phyloP scores from a whole-genome alignment of 2,888 invertebrate genomes.

The Mythimna vitellina region DNA sequence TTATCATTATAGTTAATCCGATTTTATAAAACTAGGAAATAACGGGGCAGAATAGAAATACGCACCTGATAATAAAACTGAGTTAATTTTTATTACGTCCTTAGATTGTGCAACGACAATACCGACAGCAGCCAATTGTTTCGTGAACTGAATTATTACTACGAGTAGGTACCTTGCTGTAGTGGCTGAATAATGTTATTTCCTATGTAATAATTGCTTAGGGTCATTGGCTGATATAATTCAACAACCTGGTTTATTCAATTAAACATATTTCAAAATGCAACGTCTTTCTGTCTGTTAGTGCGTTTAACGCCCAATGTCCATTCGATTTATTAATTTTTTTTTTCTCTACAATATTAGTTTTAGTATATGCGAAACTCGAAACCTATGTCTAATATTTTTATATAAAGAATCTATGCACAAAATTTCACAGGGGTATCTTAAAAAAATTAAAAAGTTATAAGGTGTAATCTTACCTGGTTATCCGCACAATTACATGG shows the following conservation, averaged over 20 bases:
- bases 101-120: constrained; percentile 43
- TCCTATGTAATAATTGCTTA: constrained; percentile 38
- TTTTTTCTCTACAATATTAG: neutral
- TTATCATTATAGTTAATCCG: neutral
- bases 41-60: constrained; percentile 7
- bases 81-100: constrained; percentile 38
- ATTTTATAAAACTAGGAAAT: neutral
- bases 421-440: no score
- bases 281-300: neutral
- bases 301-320: no score
- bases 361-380: no score
- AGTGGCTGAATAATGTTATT: constrained; percentile 52
- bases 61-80: constrained; percentile 33
- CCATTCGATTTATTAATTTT: neutral
- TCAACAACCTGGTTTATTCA: constrained; percentile 25
- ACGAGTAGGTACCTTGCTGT: neutral
- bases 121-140: constrained; percentile 43
- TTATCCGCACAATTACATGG: no score
- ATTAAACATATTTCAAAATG: constrained; percentile 15
- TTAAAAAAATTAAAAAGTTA: no score
- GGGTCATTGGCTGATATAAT: constrained; percentile 32
- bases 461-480: no score
- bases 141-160: constrained; percentile 49
- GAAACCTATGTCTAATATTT: no score
- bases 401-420: no score